These are phyloP conservation scores for Ericerus pela DNA, from an alignment of 1,140 invertebrate species.

Conservation along the genomic window DNA sequence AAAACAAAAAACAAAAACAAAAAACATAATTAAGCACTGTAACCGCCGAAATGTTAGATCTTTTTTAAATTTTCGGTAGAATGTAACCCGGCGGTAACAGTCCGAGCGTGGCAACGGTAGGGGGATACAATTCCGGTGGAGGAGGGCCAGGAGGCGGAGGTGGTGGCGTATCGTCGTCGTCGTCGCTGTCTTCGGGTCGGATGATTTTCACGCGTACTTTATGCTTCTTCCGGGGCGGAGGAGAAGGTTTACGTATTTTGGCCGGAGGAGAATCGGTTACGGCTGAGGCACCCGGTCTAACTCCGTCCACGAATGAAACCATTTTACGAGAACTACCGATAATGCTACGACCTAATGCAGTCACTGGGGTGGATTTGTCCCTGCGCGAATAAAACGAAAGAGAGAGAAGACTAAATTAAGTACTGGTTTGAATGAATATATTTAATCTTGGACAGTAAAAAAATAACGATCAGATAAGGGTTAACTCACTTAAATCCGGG, in stretches of 20 bases:
- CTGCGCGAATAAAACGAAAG: neutral
- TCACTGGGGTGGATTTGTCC: slow-evolving; percentile 1
- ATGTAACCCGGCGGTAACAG: neutral
- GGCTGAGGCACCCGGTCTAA: neutral
- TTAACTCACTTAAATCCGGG: slow-evolving; percentile 2
- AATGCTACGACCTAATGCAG: neutral
- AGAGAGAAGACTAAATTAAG: neutral
- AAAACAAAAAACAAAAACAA: no score
- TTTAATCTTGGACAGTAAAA: no score
- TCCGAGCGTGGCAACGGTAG: neutral
- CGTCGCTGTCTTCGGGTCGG: neutral
- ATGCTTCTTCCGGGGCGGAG: neutral
- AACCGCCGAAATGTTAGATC: no score
- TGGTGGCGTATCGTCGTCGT: neutral
- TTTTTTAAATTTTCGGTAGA: neutral
- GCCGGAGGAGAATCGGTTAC: neutral
- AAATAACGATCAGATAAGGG: neutral
- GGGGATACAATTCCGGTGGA: neutral
- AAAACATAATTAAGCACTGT: no score
- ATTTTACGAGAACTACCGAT: slow-evolving; percentile 6
- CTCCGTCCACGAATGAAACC: slow-evolving; percentile 1
- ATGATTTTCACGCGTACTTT: slow-evolving; percentile 9
- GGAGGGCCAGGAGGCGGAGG: neutral
- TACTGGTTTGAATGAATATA: no score
- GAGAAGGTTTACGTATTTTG: neutral